phyloP scores from a whole-genome alignment of 2,113 vertebrate genomes.

The Cephalophus harveyi region DNA sequence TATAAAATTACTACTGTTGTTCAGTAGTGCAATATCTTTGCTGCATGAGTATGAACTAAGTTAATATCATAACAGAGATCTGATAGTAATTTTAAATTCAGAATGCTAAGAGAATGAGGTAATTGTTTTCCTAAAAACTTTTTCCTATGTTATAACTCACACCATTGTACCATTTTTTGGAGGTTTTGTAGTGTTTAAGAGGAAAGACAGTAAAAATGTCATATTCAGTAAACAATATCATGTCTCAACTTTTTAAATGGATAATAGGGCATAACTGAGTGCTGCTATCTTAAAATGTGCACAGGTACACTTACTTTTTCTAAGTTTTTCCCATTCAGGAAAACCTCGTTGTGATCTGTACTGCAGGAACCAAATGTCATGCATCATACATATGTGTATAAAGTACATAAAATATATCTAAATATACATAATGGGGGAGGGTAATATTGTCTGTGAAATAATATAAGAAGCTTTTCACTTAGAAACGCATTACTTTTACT shows the following conservation, averaged over 20 bases:
- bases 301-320: constrained; percentile 79
- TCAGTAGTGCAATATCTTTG: constrained; percentile 65
- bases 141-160: constrained; percentile 34
- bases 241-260: constrained; percentile 63
- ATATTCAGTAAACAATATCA: constrained; percentile 63
- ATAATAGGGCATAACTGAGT: constrained; percentile 77
- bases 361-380: constrained; percentile 84
- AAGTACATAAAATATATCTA: constrained; percentile 82
- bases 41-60: constrained; percentile 70
- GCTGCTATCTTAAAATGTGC: constrained; percentile 80
- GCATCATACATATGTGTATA: constrained; percentile 82
- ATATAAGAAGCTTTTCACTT: constrained; percentile 73
- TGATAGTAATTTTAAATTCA: constrained; percentile 61
- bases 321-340: constrained; percentile 78
- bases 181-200: constrained; percentile 61
- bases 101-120: constrained; percentile 57
- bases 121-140: constrained; percentile 29
- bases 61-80: constrained; percentile 67
- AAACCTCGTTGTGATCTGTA: constrained; percentile 79
- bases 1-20: constrained; percentile 31
- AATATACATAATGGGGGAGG: constrained; percentile 79
- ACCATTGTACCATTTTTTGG: constrained; percentile 26
- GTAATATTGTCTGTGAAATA: constrained; percentile 80
- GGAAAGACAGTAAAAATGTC: constrained; percentile 55
- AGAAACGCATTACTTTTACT: constrained; percentile 66